Base-by-base conservation (phyloP, 2,888 invertebrate genomes). In the Synergus umbraculus region DNA sequence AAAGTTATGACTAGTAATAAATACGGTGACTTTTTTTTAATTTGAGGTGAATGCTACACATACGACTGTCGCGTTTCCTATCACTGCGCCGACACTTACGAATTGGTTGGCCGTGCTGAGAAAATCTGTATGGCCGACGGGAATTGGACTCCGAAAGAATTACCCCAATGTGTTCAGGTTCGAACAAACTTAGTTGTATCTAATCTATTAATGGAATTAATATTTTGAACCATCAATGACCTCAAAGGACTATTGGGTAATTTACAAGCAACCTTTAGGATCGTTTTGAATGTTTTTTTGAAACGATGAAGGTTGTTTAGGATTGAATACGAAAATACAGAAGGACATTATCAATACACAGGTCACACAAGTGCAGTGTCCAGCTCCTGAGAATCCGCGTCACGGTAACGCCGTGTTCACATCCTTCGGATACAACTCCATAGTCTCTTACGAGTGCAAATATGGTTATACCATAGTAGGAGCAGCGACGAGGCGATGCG, bases 391-490 rank as follows among this genome's bases (percentile, higher is more conserved):
- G 87, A 97, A 97, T 89, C 99, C 99, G 0, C 94, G 96, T 76
- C 97, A 98, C 92, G 99, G 99, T 67, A 97, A 97, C 89, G 98
- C 98, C 79, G 96, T 98, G 85, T 98, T 97, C 92, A 97, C 97
- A 0, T 97, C 98, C 64, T 95, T 97, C 90, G 97, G 97, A 1
- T 99, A 98, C 94, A 98, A 99, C 92, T 97, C 98, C 0, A 96
- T 98, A 81, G 98, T 99, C 37, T 96, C 97, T 76, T 99, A 99
- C 93, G 97, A 98, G 90, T 99, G 99, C 94, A 96, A 97, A 89
- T 97, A 98, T 89, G 98, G 98, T 12, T 99, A 96, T 93, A 96
- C 97, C 81, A 94, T 99, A 82, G 95, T 97, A 10, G 99, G 99
- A 0, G 97, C 97, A 84, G 95, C 96, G 15, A 98, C 98, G 2